Conservation (phyloP, 2,888 invertebrate genomes). For the Lordiphosa fenestrarum region DNA sequence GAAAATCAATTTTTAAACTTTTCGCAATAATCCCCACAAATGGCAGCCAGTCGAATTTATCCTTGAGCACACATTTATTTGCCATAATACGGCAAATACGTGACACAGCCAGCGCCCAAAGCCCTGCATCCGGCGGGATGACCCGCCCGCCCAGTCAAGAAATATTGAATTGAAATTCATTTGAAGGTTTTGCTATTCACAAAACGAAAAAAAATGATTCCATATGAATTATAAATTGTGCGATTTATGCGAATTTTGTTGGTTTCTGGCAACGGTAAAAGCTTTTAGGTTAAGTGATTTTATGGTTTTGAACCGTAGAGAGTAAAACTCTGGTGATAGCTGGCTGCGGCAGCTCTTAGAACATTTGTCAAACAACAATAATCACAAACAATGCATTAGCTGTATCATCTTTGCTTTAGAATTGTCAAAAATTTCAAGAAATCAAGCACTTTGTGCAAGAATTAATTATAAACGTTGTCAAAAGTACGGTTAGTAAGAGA, state of each 20-base stretch:
- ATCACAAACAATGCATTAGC: too few species aligned
- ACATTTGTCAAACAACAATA: too few species aligned
- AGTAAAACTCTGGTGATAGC: too few species aligned
- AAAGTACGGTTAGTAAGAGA: too few species aligned
- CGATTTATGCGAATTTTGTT: slow-evolving; percentile 60
- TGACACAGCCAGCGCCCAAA: slow-evolving; percentile 27
- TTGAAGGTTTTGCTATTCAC: slow-evolving; percentile 27
- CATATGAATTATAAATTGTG: slow-evolving; percentile 73
- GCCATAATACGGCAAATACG: slow-evolving; percentile 72
- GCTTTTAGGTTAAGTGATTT: slow-evolving; percentile 74
- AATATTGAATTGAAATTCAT: slow-evolving; percentile 55
- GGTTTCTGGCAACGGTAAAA: slow-evolving; percentile 18
- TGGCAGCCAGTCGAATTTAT: slow-evolving; percentile 44
- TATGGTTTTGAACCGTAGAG: slow-evolving; percentile 38
- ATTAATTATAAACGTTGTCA: too few species aligned
- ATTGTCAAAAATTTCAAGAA: too few species aligned
- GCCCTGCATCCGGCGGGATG: slow-evolving; percentile 10
- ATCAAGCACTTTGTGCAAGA: too few species aligned
- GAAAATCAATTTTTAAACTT: slow-evolving; percentile 75
- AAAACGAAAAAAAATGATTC: slow-evolving; percentile 48
- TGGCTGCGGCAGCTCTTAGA: too few species aligned
- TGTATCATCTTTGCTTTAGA: too few species aligned
- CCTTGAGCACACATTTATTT: slow-evolving; percentile 75
- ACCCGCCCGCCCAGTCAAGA: slow-evolving; percentile 16
- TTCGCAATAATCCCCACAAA: slow-evolving; percentile 50